Evolutionary conservation across 2,888 invertebrate genomes (phyloP), one percentile per base, ranked within the genome.

Genomic region (Torymus tubicola): DNA sequence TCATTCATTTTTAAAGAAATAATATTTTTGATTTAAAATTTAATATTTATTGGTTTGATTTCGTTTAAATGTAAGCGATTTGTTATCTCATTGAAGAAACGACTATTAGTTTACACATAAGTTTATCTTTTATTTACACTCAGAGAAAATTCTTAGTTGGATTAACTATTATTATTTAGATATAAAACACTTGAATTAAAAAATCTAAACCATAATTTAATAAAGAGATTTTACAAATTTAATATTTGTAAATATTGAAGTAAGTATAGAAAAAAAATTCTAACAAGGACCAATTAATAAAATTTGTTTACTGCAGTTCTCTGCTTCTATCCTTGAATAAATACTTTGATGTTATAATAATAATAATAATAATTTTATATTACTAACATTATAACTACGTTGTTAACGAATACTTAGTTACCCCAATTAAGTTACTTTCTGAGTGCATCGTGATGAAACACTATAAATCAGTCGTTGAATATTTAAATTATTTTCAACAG

Each of bases 11-110:
- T 65, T 42, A 72, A 67, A 78, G 72, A 67, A 78, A 61, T 67
- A 61, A 69, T 53, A 4, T 11, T 4, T 63, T 63, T 69, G 52
- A 74, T 74, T 79, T 64, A 64, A 74, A 79, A 78, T 78, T 79
- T 72, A 69, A 74, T 69, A 74, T 79, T 74, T 79, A 79, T 75
- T 80, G 58, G 57, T 79, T 79, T 74, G 73, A 80, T 73, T 80
- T 75, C 64, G 31, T 65, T 70, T 65, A 75, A 80, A 70, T 80
- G 64, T 58, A 75, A 80, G 70, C 64, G 69, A 78, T 65, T 72
- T 76, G 57, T 58, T 76, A 64, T 55, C 64, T 68, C 73, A 72
- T 71, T 67, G 68, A 80, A 71, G 65, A 76, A 71, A 80, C 67
- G 58, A 67, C 55, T 72, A 76, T 71, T 71, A 80, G 71, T 76